Percentiles rank a stretch among this genome's conserved stretches.
phyloP scores from a whole-genome alignment of 2,888 invertebrate species.

The Stictocephala bisonia region DNA sequence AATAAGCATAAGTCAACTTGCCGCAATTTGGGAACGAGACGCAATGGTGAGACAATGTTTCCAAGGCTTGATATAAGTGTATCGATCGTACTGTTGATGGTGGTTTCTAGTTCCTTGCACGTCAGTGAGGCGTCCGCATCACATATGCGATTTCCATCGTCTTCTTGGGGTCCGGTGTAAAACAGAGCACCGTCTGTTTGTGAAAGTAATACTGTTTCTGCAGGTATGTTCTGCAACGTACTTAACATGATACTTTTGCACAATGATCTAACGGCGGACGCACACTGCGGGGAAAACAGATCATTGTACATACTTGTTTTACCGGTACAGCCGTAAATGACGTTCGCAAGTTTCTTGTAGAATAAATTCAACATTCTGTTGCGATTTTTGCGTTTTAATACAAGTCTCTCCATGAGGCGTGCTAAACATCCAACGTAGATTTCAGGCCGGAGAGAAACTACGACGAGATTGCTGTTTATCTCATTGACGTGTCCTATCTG shows the following conservation, averaged over 20 bases:
- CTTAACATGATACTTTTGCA: not conserved
- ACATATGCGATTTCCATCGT: too few species aligned
- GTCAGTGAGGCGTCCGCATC: too few species aligned
- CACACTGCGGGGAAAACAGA: not conserved
- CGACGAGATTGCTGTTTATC: not conserved
- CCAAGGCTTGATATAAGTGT: too few species aligned
- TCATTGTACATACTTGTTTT: not conserved
- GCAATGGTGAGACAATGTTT: too few species aligned
- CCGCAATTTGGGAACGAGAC: too few species aligned
- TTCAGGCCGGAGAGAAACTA: not conserved
- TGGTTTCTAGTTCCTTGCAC: too few species aligned
- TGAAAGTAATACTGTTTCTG: not conserved
- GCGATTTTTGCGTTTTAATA: not conserved
- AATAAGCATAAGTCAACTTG: too few species aligned
- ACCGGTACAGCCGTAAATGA: not conserved
- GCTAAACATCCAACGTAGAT: not conserved
- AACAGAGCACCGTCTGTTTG: constrained; percentile 9
- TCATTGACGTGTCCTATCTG: not conserved
- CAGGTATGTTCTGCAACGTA: not conserved
- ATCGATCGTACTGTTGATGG: too few species aligned
- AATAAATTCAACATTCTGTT: not conserved
- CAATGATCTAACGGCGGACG: not conserved
- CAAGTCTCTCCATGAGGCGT: not conserved
- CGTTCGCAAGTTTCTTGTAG: not conserved
- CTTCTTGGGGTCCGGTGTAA: too few species aligned